Evolutionary conservation across 2,888 invertebrate species (phyloP), one percentile per base, ranked within the genome.

Genomic region (Eristalis intricaria): DNA sequence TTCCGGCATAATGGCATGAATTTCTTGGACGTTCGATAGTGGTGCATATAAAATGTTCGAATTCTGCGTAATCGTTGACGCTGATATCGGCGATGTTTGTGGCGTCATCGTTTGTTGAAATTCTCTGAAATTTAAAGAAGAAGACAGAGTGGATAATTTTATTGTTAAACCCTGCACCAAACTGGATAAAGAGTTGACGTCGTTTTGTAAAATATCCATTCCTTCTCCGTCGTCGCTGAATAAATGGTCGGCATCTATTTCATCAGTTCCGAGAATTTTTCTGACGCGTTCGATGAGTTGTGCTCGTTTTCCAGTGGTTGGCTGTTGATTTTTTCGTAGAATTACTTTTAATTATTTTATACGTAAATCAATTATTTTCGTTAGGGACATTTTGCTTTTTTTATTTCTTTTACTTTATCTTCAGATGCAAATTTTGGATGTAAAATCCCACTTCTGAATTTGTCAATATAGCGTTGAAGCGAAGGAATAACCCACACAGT

Each of bases 381-480:
- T 58, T 58, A 22, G 15, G 56, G n/a, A 58, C 26, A 26, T 58
- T 58, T 22, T n/a, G 22, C 19, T 5, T 10, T n/a, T n/a, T n/a
- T n/a, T n/a, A 8, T 3, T 10, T 4, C 19, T 22, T 58, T n/a
- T 58, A 22, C n/a, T n/a, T n/a, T n/a, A n/a, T n/a, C n/a, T n/a
- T n/a, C n/a, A n/a, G n/a, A n/a, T n/a, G n/a, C n/a, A 22, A 4
- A 10, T 22, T 5, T 58, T 58, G 26, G 26, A 26, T 26, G 26
- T 26, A 26, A 26, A 22, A n/a, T 58, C 56, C 56, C 56, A 58
- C 56, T 58, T 58, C 56, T 58, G 56, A 58, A 58, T 58, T 58
- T 58, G 56, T 58, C 56, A 58, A 26, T 2, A 26, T n/a, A n/a
- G n/a, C n/a, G n/a, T n/a, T n/a, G n/a, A n/a, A n/a, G n/a, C n/a